phyloP scores from a whole-genome alignment of 2,888 invertebrate genomes.

The Agrochola macilenta region DNA sequence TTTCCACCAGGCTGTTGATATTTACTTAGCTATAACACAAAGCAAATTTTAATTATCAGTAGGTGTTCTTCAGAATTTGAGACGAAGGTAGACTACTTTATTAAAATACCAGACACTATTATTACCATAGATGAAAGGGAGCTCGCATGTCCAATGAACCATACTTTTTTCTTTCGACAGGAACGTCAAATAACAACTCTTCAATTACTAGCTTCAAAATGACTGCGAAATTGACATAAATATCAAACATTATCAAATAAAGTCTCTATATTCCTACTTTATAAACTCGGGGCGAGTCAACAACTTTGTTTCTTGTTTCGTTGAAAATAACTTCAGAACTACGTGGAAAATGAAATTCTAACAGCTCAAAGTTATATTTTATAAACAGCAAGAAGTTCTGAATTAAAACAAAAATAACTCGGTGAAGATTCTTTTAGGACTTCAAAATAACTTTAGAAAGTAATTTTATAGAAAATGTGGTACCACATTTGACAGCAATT shows the following conservation, averaged over 20 bases:
- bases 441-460: slow-evolving; percentile 20
- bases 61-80: too few species aligned
- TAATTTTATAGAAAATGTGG: slow-evolving; percentile 6
- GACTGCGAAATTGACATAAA: slow-evolving; percentile 26
- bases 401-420: slow-evolving; percentile 48
- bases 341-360: slow-evolving; percentile 57
- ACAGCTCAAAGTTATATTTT: slow-evolving; percentile 51
- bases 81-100: neutral
- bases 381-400: slow-evolving; percentile 42
- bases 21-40: too few species aligned
- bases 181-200: slow-evolving; percentile 15
- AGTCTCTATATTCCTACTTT: slow-evolving; percentile 44
- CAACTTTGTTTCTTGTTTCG: slow-evolving; percentile 47
- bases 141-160: neutral
- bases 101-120: slow-evolving; percentile 2
- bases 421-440: slow-evolving; percentile 27
- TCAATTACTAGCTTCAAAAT: slow-evolving; percentile 28
- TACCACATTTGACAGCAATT: slow-evolving; percentile 3
- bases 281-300: slow-evolving; percentile 38
- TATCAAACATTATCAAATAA: slow-evolving; percentile 43
- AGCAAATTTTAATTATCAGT: too few species aligned
- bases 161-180: neutral
- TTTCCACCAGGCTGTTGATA: too few species aligned
- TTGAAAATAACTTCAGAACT: slow-evolving; percentile 48
- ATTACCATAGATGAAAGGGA: slow-evolving; percentile 1